Conservation (phyloP, 2,113 vertebrate genomes). For the Synodontis membranacea region DNA sequence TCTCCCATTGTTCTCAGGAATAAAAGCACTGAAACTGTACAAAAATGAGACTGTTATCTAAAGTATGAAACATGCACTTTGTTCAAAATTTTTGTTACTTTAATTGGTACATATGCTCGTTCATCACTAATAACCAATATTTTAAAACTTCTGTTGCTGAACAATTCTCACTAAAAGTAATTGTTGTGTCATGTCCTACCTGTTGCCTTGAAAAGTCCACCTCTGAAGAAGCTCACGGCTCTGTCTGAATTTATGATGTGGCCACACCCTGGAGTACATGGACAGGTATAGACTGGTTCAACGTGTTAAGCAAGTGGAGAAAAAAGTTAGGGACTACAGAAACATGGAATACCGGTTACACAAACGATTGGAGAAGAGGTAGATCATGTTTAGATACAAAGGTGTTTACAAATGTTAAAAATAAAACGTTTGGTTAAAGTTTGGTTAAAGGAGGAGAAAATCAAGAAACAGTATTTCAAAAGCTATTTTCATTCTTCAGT, state of each 20-base stretch:
- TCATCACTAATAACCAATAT: not conserved
- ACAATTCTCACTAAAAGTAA: not conserved
- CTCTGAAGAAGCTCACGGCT: not conserved
- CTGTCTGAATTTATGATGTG: slow-evolving; percentile 37
- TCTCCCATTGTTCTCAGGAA: slow-evolving; percentile 30
- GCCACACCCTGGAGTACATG: slow-evolving; percentile 25
- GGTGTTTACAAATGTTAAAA: no score
- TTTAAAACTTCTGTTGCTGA: not conserved
- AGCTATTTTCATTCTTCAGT: not conserved
- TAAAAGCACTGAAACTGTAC: not conserved
- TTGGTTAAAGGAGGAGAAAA: not conserved
- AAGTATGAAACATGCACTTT: not conserved
- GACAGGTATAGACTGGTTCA: slow-evolving; percentile 31
- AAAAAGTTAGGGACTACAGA: not conserved
- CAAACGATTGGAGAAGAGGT: not conserved
- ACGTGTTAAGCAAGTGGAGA: slow-evolving; percentile 5
- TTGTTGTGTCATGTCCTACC: slow-evolving; percentile 10
- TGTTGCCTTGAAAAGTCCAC: not conserved
- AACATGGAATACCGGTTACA: not conserved
- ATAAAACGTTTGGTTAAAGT: no score
- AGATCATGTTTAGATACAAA: not conserved
- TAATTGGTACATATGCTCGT: not conserved
- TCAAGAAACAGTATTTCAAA: not conserved
- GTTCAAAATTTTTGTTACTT: not conserved
- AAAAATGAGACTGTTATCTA: not conserved